Conservation (phyloP, 2,113 vertebrate species). For the Galeopterus variegatus region DNA sequence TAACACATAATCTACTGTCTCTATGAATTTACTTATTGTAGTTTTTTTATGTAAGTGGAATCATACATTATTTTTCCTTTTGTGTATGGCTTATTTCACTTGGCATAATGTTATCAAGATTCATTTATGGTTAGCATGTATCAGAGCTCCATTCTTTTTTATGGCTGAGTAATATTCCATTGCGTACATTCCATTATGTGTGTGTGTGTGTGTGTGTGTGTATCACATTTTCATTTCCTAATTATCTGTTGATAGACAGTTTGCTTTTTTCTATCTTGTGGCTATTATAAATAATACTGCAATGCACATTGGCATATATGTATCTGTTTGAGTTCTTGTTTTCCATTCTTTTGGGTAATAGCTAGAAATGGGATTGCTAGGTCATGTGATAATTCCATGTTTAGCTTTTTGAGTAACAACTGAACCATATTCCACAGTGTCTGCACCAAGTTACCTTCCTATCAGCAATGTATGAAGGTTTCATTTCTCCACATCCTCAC, state of each 20-base stretch:
- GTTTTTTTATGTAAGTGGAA: too few species aligned
- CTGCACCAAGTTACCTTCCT: neutral
- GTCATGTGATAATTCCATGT: neutral
- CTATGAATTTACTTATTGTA: too few species aligned
- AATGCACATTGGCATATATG: neutral
- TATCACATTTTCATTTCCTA: neutral
- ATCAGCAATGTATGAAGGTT: neutral
- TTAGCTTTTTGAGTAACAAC: neutral
- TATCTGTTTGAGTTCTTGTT: neutral
- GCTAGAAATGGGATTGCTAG: neutral
- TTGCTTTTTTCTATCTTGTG: neutral
- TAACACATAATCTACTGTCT: neutral
- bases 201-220: neutral
- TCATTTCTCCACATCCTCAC: neutral
- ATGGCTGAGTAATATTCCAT: neutral
- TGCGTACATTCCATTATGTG: neutral
- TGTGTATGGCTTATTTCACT: too few species aligned
- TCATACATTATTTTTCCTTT: too few species aligned
- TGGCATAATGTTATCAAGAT: too few species aligned
- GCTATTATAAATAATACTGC: neutral
- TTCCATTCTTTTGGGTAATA: neutral
- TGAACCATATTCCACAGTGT: neutral
- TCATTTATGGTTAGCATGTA: neutral
- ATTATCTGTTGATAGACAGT: neutral
- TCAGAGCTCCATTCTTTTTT: neutral